These are phyloP conservation scores for Phalacrocorax aristotelis DNA, from an alignment of 2,113 vertebrate genomes.

Conservation along the genomic window DNA sequence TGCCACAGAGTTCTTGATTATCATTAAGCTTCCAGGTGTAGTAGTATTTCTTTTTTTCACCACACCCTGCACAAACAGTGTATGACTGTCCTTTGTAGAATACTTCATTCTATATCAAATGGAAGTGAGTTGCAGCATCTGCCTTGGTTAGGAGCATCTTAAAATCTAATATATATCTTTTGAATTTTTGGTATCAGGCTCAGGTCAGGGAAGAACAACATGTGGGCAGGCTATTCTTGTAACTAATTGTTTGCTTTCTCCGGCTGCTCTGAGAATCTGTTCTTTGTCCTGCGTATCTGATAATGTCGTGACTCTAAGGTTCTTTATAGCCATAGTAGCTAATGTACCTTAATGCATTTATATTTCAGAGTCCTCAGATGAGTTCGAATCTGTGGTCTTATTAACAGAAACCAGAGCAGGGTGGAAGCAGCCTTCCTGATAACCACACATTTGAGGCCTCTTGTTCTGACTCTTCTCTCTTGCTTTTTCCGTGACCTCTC, in stretches of 20 bases:
- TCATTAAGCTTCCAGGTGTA: not conserved
- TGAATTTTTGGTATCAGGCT: not conserved
- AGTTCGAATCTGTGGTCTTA: not conserved
- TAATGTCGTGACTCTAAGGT: not conserved
- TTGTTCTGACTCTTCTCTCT: not conserved
- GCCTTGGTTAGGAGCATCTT: not conserved
- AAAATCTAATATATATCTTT: not conserved
- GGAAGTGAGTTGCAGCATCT: not conserved
- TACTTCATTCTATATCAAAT: not conserved
- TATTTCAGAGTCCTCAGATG: not conserved
- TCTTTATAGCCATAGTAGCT: constrained; percentile 5
- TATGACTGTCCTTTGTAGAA: not conserved
- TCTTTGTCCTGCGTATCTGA: constrained; percentile 43
- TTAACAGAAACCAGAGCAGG: constrained; percentile 57
- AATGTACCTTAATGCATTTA: constrained; percentile 59
- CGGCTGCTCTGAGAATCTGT: constrained; percentile 37
- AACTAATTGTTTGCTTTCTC: constrained; percentile 60
- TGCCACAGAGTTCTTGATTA: not conserved
- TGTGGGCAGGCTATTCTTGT: not conserved
- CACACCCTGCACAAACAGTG: not conserved
- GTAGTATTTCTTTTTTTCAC: not conserved
- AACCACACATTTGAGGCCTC: not conserved
- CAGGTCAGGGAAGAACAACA: not conserved
- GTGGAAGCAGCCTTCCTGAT: constrained; percentile 27
- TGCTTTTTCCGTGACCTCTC: not conserved